Percentiles rank a stretch among this genome's conserved stretches.
phyloP scores from a whole-genome alignment of 2,797 vertebrate genomes.

The Rallus crepitans region DNA sequence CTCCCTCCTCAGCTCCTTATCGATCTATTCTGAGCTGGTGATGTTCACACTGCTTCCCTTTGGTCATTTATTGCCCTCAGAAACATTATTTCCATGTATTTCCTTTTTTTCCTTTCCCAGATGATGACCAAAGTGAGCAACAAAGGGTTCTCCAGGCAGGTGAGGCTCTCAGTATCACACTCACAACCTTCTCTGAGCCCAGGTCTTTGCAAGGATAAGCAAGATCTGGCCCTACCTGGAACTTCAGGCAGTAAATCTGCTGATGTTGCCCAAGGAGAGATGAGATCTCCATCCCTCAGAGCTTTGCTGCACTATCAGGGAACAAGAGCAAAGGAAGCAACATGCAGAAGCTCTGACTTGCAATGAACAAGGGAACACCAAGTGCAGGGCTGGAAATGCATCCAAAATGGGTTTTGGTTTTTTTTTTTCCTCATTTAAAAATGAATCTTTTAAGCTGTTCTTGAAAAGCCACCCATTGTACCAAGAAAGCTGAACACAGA shows the following conservation, averaged over 20 bases:
- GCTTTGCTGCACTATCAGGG: not conserved
- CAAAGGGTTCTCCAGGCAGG: not conserved
- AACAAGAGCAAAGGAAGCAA: not conserved
- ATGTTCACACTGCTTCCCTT: not conserved
- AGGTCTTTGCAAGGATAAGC: not conserved
- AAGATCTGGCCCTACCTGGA: not conserved
- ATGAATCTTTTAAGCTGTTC: not conserved
- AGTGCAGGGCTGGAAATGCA: not conserved
- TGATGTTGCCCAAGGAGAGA: not conserved
- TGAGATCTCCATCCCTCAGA: not conserved
- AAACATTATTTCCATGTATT: not conserved
- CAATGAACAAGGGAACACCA: not conserved
- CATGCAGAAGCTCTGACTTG: not conserved
- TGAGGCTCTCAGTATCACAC: not conserved
- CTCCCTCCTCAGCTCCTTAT: not conserved
- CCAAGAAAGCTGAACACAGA: not conserved
- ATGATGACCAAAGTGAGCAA: not conserved
- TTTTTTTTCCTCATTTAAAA: not conserved
- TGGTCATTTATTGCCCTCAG: not conserved
- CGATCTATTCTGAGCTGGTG: not conserved
- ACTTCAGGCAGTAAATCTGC: not conserved
- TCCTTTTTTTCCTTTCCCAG: not conserved
- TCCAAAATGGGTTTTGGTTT: not conserved
- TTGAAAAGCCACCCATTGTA: not conserved
- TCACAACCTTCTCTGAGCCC: not conserved